phyloP scores from a whole-genome alignment of 2,113 vertebrate species.

The Pelobates fuscus region DNA sequence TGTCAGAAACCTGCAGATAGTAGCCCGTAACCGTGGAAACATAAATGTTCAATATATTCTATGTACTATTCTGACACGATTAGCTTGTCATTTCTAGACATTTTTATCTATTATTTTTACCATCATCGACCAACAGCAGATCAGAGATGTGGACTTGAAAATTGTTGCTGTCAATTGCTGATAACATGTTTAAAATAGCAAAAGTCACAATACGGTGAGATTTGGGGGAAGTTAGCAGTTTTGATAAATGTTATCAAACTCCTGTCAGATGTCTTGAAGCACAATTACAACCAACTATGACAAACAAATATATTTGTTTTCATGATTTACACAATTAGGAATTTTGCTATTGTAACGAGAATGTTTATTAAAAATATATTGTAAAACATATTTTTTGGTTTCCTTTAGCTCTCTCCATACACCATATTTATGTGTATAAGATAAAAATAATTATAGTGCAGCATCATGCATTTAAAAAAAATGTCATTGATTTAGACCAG shows the following conservation, averaged over 20 bases:
- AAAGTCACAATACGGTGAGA: not conserved
- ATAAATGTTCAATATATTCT: conserved; percentile 9
- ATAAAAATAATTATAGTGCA: too few species aligned
- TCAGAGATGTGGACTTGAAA: conserved; percentile 1
- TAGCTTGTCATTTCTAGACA: not conserved
- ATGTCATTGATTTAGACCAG: too few species aligned
- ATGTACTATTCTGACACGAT: conserved; percentile 2
- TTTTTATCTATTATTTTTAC: conserved; percentile 16
- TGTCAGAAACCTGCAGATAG: conserved; percentile 4
- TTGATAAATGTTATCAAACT: not conserved
- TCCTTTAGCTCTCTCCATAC: too few species aligned
- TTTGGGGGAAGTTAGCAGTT: not conserved
- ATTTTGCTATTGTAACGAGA: too few species aligned
- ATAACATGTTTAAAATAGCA: not conserved
- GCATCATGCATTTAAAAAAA: too few species aligned
- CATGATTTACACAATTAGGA: too few species aligned
- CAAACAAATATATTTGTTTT: not conserved
- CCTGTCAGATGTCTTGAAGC: not conserved
- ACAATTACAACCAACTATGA: not conserved
- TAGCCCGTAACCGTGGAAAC: not conserved
- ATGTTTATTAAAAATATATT: too few species aligned
- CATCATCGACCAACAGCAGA: not conserved
- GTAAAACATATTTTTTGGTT: too few species aligned
- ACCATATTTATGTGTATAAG: too few species aligned
- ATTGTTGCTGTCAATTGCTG: conserved; percentile 2